Conservation (phyloP, 2,113 vertebrate genomes). For the Podocnemis expansa region DNA sequence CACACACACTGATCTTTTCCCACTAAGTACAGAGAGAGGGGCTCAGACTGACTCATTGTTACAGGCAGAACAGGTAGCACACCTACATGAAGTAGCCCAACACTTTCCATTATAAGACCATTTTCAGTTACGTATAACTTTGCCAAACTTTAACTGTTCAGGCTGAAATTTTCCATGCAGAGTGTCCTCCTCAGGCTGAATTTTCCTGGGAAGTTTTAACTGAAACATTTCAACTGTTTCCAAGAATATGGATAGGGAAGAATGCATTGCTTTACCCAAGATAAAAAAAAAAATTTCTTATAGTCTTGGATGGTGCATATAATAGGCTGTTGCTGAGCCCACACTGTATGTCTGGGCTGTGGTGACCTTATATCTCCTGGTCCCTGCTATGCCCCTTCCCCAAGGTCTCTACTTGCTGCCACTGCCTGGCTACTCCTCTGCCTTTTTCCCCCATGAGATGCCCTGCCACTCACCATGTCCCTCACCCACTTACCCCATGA, state of each 20-base stretch:
- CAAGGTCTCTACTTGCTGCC: too few relatives aligned
- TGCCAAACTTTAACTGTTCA: background rate
- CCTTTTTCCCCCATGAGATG: too few relatives aligned
- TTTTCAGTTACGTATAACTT: background rate
- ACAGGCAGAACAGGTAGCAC: background rate
- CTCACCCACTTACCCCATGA: too few relatives aligned
- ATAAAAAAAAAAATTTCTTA: too few relatives aligned
- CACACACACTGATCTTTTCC: background rate
- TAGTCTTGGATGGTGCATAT: too few relatives aligned
- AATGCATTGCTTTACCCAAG: background rate
- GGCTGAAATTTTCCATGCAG: background rate
- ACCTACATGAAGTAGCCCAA: background rate
- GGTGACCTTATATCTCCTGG: too few relatives aligned
- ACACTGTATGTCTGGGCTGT: too few relatives aligned
- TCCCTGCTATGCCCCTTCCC: too few relatives aligned
- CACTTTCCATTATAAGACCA: background rate
- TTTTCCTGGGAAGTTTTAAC: background rate
- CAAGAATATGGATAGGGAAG: background rate
- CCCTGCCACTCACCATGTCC: too few relatives aligned
- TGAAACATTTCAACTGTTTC: background rate
- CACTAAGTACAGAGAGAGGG: background rate
- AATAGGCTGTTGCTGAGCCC: too few relatives aligned
- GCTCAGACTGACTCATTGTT: background rate
- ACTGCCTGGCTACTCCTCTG: too few relatives aligned
- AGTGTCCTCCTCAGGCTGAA: accelerated